A percentile compares a stretch with the other conserved stretches of the same genome.
Conservation (phyloP, 2,888 invertebrate species). For the Leptopilina syphax region DNA sequence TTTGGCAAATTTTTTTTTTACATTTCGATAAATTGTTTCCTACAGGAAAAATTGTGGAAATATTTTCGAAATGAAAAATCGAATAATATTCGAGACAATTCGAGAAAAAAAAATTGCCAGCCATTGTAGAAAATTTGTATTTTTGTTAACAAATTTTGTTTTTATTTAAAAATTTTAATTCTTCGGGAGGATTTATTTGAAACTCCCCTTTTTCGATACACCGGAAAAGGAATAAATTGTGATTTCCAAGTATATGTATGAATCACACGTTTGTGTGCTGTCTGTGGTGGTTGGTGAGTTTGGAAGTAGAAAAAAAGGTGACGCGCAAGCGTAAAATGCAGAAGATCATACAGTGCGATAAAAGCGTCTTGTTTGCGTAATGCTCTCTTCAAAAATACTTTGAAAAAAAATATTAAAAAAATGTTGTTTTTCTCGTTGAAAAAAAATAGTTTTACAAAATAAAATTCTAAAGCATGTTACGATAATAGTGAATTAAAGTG, state of each 20-base stretch:
- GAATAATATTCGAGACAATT: no score
- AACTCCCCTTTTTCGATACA: background rate
- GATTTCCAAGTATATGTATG: background rate
- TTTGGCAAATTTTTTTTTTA: no score
- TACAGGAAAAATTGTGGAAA: no score
- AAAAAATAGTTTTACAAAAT: background rate
- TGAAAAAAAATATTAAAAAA: no score
- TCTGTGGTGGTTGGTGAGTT: background rate
- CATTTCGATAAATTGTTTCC: no score
- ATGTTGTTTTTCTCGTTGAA: background rate
- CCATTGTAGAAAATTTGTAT: no score
- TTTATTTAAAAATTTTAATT: background rate
- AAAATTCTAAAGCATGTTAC: constrained; percentile 6
- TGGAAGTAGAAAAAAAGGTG: background rate
- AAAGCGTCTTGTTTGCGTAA: constrained; percentile 34
- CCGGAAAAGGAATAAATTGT: constrained; percentile 21
- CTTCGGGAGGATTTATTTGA: background rate
- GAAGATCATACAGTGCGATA: constrained; percentile 24
- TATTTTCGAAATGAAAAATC: no score
- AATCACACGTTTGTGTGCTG: background rate
- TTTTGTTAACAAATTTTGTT: no score
- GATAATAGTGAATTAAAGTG: constrained; percentile 4
- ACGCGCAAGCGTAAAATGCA: constrained; percentile 28
- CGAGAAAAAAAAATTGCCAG: no score
- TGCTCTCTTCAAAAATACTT: constrained; percentile 19